phyloP scores from a whole-genome alignment of 2,113 vertebrate species.

The Anhinga rufa region DNA sequence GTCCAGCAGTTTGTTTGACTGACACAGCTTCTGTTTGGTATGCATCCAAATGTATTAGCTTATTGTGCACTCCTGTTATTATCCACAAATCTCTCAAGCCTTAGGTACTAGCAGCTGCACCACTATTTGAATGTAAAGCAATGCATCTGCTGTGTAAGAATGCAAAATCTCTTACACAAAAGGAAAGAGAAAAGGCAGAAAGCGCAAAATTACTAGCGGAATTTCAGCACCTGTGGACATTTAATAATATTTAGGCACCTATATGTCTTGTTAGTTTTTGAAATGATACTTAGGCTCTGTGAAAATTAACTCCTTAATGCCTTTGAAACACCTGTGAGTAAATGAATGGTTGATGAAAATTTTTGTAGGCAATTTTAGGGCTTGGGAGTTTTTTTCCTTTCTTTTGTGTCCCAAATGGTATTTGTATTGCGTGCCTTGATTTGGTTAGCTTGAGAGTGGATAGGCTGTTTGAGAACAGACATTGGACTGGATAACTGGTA shows the following conservation, averaged over 20 bases:
- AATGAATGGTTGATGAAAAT: background rate
- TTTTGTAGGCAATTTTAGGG: background rate
- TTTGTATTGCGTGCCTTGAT: background rate
- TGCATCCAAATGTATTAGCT: background rate
- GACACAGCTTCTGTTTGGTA: background rate
- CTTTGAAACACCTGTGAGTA: background rate
- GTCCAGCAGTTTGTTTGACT: background rate
- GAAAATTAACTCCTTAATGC: background rate
- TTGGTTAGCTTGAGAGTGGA: background rate
- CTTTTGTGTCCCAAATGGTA: background rate
- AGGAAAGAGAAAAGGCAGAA: background rate
- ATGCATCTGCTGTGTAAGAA: background rate
- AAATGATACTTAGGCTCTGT: background rate
- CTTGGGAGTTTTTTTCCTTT: background rate
- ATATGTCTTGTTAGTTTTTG: background rate
- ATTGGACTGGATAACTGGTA: background rate
- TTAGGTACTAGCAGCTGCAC: background rate
- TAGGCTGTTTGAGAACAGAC: background rate
- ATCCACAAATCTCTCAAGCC: slow-evolving; percentile 15
- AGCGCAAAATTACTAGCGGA: background rate
- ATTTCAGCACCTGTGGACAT: background rate
- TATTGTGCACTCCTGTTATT: background rate
- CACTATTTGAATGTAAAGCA: background rate
- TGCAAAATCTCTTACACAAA: background rate
- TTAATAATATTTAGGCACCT: background rate